Evolutionary conservation across 1,140 invertebrate species (phyloP), one percentile per base, ranked within the genome.

Genomic region (Drosophila burlai): DNA sequence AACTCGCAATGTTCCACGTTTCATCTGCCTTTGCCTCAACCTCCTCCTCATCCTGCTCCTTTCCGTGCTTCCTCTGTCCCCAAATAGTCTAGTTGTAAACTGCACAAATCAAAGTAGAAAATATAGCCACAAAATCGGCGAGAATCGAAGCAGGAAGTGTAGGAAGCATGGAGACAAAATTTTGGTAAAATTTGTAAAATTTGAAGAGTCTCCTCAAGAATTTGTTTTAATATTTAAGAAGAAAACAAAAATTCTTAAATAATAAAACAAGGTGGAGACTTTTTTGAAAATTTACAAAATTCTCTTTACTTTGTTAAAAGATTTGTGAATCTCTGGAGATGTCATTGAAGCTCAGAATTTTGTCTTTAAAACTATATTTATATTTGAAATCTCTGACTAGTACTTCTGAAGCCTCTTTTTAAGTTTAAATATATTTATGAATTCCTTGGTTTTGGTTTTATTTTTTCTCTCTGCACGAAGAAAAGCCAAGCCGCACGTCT

Each of bases 41-140:
- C 66, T 34, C 59, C 31, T 31, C 40, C 31, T 26, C n/a, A n/a
- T n/a, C 38, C 16, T 31, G 31, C 31, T 31, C 9, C 16, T 45
- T 45, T 21, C 43, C 49, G 4, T 54, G 45, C 74, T 65, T 60
- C 47, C 66, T 49, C 68, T 50, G 68, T 72, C 52, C 34, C 67
- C 66, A 58, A 69, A 55, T 55, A 67, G 52, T 72, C 69, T 24
- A 26, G 26, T 26, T 26, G 43, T 63, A 26, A 57, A 57, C 43
- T 55, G 64, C 40, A 66, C 49, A 72, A 79, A 79, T 79, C 76
- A 79, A 65, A 79, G 76, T 60, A 64, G 66, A 79, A 79, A 76
- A 46, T 58, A 73, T 64, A 58, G 42, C 64, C 34, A 36, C 63
- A 43, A 57, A 40, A 54, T n/a, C 18, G 38, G 64, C 16, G 16